phyloP scores from a whole-genome alignment of 2,888 invertebrate species.

The Cremastinae sp. region DNA sequence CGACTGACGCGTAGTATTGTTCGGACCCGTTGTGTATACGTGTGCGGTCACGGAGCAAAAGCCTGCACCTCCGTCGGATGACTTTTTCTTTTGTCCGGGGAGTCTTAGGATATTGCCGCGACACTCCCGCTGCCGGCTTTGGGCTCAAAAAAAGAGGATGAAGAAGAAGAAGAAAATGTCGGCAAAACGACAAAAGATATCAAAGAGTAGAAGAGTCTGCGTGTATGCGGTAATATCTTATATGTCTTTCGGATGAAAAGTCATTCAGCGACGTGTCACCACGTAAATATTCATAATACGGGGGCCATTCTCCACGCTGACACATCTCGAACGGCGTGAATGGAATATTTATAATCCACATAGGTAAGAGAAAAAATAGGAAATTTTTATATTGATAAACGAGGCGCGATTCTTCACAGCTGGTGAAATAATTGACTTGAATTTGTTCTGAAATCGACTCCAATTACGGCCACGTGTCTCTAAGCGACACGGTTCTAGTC shows the following conservation, averaged over 20 bases:
- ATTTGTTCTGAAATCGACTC: conserved; percentile 28
- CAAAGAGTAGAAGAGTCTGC: conserved; percentile 43
- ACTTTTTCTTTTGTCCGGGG: conserved; percentile 52
- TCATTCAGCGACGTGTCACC: conserved; percentile 47
- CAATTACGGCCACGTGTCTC: conserved; percentile 34
- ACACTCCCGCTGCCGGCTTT: conserved; percentile 25
- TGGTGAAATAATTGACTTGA: neutral
- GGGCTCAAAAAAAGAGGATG: conserved; percentile 3
- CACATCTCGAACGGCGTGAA: conserved; percentile 54
- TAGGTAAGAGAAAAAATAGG: neutral
- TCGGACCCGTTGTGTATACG: conserved; percentile 45
- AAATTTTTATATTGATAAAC: neutral
- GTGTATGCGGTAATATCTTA: conserved; percentile 16
- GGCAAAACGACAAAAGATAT: conserved; percentile 57
- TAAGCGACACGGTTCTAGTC: neutral
- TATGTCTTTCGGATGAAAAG: conserved; percentile 46
- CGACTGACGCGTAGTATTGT: conserved; percentile 50
- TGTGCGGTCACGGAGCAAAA: conserved; percentile 22
- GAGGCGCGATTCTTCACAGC: neutral
- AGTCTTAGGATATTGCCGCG: conserved; percentile 41
- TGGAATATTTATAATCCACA: conserved; percentile 50
- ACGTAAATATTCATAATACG: conserved; percentile 57
- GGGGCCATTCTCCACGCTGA: conserved; percentile 34
- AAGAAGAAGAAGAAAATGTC: conserved; percentile 41
- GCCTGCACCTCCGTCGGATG: conserved; percentile 44